Conservation (phyloP, 2,797 vertebrate species). For the Huso huso region DNA sequence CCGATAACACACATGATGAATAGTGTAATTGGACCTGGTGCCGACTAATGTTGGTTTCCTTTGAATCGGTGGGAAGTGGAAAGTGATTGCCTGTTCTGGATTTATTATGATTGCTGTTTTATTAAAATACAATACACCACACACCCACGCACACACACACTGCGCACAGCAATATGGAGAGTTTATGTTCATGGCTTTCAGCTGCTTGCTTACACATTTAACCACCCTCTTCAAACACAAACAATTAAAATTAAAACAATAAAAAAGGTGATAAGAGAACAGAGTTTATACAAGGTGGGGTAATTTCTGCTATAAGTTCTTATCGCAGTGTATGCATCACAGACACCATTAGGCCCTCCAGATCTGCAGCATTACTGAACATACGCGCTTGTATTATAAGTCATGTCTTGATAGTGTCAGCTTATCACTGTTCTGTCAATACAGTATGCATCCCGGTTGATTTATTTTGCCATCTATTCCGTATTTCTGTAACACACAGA, state of each 20-base stretch:
- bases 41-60: conserved; percentile 47
- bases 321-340: too few species aligned
- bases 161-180: neutral
- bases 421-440: too few species aligned
- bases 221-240: neutral
- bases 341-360: too few species aligned
- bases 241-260: neutral
- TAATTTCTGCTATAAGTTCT: too few species aligned
- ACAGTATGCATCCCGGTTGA: too few species aligned
- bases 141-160: neutral
- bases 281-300: too few species aligned
- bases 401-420: too few species aligned
- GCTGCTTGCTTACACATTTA: neutral
- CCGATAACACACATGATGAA: conserved; percentile 60
- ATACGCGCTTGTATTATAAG: too few species aligned
- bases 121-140: conserved; percentile 38
- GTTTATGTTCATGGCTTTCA: neutral
- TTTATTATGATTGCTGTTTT: conserved; percentile 60
- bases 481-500: too few species aligned
- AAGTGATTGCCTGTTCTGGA: conserved; percentile 54
- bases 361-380: too few species aligned
- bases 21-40: conserved; percentile 53
- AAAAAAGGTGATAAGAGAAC: neutral
- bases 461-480: too few species aligned
- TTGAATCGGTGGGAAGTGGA: conserved; percentile 30